Base-by-base conservation (phyloP, 2,113 vertebrate genomes). In the Tautogolabrus adspersus region DNA sequence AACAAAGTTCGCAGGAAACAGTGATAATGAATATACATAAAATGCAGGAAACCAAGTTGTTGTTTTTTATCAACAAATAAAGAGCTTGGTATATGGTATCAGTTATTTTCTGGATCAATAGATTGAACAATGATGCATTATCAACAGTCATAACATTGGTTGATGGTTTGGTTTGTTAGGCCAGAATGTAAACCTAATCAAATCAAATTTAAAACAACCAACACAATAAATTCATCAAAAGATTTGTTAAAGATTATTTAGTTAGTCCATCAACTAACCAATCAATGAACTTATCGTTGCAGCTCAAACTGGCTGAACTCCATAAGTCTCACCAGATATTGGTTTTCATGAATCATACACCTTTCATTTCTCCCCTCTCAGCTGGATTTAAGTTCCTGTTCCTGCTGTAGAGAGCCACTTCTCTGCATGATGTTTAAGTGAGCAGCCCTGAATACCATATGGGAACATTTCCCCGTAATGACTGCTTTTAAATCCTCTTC, bases 401-500 rank as follows among this genome's bases (percentile, higher is more conserved):
- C 67, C 16, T 55, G 11, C 21, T 64, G 11, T 60, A 42, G 86
- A 86, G 73, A 54, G 52, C 11, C 49, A 62, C 54, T 72, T 80
- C 75, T 78, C 72, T 65, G 30, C 80, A 74, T 66, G 77, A 60
- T 78, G 78, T 77, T 62, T 54, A 66, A 89, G 57, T 81, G 61
- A 67, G 62, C 66, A 56, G 46, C 59, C 78, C 81, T 81, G 64
- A 74, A 80, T 85, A 76, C 60, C 56, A 77, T 23, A 62, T 65
- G 68, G 81, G 49, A 85, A 75, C 60, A 69, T 78, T 79, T 81
- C 62, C 57, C 21, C 49, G 38, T 83, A 87, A 87, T 81, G 73
- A 66, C 73, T 74, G 66, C 71, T 81, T 77, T 86, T 70, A 83
- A 72, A 83, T 60, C 54, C 34, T 83, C 62, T 22, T 72, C 52